These are phyloP conservation scores for Sialis fuliginosa DNA, from an alignment of 2,888 invertebrate genomes.

Conservation along the genomic window DNA sequence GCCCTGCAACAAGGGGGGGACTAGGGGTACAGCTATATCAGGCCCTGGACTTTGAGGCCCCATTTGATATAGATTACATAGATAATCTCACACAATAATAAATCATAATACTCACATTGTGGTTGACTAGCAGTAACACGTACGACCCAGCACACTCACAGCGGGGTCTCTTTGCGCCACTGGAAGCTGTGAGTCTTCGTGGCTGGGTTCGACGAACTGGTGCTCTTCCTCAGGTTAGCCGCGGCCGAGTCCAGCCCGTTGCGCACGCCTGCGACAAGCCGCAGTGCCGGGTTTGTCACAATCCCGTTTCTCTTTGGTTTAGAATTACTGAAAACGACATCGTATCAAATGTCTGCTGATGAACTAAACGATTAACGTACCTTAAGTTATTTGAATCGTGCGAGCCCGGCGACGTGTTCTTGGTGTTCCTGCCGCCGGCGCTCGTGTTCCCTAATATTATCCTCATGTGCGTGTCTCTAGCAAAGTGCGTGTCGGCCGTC, in stretches of 20 bases:
- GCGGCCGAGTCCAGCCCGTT: slow-evolving; percentile 51
- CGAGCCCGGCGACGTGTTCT: slow-evolving; percentile 14
- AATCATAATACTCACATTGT: neutral
- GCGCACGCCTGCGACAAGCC: slow-evolving; percentile 59
- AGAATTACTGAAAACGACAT: slow-evolving; percentile 14
- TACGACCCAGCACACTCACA: slow-evolving; percentile 18
- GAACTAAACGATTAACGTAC: neutral
- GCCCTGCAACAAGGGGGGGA: neutral
- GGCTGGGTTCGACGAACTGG: slow-evolving; percentile 38
- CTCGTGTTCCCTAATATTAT: slow-evolving; percentile 55
- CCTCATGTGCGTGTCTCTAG: slow-evolving; percentile 81
- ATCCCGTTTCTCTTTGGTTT: slow-evolving; percentile 70
- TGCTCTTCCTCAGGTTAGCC: slow-evolving; percentile 40
- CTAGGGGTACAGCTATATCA: neutral
- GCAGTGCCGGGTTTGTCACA: slow-evolving; percentile 72
- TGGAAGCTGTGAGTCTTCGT: slow-evolving; percentile 62
- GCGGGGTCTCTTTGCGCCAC: slow-evolving; percentile 72
- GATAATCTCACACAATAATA: neutral
- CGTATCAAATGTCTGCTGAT: neutral
- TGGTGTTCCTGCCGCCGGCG: slow-evolving; percentile 20
- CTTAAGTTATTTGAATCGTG: neutral
- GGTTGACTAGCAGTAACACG: slow-evolving; percentile 1
- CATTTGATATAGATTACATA: too few relatives aligned
- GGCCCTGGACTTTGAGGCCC: neutral
- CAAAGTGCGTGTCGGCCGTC: slow-evolving; percentile 63